Evolutionary conservation across 2,113 vertebrate genomes (phyloP).

Genomic region (Hydropotes inermis): DNA sequence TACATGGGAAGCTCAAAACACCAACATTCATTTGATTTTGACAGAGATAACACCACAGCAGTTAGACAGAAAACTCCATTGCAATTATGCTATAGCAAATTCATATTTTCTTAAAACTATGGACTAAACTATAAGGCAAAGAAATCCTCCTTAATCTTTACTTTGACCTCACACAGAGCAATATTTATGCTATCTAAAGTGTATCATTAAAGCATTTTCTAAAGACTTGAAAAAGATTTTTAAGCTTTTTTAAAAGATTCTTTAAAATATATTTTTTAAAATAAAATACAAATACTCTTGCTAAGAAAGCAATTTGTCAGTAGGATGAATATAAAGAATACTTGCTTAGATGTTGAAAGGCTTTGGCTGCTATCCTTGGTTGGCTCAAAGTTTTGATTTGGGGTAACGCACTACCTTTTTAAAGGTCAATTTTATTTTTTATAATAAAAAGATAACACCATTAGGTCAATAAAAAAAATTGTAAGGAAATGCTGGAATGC

Average conservation of each 20-base stretch:
- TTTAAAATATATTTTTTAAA: neutral
- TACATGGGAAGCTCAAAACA: neutral
- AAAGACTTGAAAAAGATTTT: neutral
- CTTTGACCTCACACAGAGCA: neutral
- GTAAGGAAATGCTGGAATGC: neutral
- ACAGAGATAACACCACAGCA: fast-evolving
- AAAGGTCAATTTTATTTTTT: conserved; percentile 22
- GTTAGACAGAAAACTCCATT: fast-evolving
- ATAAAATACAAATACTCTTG: neutral
- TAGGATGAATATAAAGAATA: neutral
- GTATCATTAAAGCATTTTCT: neutral
- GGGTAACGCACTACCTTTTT: neutral
- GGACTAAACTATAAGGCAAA: neutral
- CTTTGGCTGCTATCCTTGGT: neutral
- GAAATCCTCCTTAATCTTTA: neutral
- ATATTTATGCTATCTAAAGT: neutral
- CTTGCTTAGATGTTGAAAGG: conserved; percentile 14
- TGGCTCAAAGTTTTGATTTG: neutral
- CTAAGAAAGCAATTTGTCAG: neutral
- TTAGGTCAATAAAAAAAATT: neutral
- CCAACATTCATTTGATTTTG: neutral
- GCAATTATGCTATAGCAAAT: neutral
- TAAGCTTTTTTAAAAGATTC: neutral
- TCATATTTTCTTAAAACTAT: neutral
- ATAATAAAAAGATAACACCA: neutral